Conservation (phyloP, 2,888 invertebrate species). For the Chrysolina haemoptera region DNA sequence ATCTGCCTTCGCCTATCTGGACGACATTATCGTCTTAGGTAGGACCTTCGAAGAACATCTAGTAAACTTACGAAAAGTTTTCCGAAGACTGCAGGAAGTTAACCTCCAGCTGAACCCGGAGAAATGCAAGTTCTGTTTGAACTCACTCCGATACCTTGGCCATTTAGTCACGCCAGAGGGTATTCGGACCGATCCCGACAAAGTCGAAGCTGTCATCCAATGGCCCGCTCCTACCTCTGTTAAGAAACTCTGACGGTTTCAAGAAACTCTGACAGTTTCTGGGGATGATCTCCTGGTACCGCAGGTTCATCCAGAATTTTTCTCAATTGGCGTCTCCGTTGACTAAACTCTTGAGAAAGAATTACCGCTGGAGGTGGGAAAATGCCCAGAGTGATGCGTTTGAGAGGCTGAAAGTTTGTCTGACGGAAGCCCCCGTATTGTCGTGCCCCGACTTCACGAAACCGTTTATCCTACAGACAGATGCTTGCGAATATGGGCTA, state of each 20-base stretch:
- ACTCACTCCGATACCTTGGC: slow-evolving; percentile 33
- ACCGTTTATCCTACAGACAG: no score
- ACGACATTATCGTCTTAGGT: slow-evolving; percentile 10
- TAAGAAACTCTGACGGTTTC: no score
- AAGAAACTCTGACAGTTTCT: slow-evolving; percentile 32
- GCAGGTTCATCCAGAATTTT: slow-evolving; percentile 34
- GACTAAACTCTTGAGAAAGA: slow-evolving; percentile 21
- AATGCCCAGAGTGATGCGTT: slow-evolving; percentile 23
- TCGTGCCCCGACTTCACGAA: no score
- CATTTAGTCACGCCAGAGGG: slow-evolving; percentile 21
- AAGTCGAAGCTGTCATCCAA: slow-evolving; percentile 19
- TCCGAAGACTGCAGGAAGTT: no score
- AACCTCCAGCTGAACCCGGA: no score
- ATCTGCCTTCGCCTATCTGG: slow-evolving; percentile 9
- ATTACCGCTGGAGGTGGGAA: slow-evolving; percentile 18
- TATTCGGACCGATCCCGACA: slow-evolving; percentile 16
- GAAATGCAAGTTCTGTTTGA: no score
- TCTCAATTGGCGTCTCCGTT: slow-evolving; percentile 26
- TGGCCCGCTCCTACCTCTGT: slow-evolving; percentile 6
- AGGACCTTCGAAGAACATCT: no score
- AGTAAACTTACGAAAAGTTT: no score
- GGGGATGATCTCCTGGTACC: slow-evolving; percentile 35
- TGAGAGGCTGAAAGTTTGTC: not conserved
- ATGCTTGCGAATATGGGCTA: slow-evolving; percentile 44
- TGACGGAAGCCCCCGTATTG: no score